Evolutionary conservation across 2,888 invertebrate genomes (phyloP).

Genomic region (Drosophila affinis): DNA sequence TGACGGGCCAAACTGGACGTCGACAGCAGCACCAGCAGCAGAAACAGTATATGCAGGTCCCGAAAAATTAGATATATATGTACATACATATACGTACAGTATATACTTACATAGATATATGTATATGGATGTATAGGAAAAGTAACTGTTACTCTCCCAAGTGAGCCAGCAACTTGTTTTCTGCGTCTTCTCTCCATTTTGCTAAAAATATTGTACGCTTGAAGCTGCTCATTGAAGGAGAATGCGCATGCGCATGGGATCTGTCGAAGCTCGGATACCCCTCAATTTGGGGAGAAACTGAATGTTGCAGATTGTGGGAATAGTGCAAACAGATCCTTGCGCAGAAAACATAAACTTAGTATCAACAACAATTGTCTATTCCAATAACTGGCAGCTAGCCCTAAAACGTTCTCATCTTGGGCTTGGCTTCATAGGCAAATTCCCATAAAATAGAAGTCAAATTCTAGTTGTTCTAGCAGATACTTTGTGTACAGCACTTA

Average conservation of each 20-base stretch:
- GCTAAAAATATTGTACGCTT: slow-evolving; percentile 49
- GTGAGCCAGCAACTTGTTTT: slow-evolving; percentile 68
- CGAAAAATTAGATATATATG: slow-evolving; percentile 44
- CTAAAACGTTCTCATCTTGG: too few relatives aligned
- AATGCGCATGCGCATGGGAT: neutral
- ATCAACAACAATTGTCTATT: too few relatives aligned
- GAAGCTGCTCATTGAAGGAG: slow-evolving; percentile 40
- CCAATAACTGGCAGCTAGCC: too few relatives aligned
- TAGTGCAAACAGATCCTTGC: too few relatives aligned
- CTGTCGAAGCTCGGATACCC: neutral
- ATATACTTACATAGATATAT: slow-evolving; percentile 16
- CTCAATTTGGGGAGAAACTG: neutral
- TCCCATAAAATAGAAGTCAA: too few relatives aligned
- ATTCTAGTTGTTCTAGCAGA: too few relatives aligned
- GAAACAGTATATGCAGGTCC: slow-evolving; percentile 42
- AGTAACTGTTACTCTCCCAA: slow-evolving; percentile 75
- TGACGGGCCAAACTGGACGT: slow-evolving; percentile 46
- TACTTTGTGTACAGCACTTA: too few relatives aligned
- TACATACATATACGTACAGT: slow-evolving; percentile 27
- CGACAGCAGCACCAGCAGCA: slow-evolving; percentile 23
- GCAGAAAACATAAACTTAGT: too few relatives aligned
- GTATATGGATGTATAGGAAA: slow-evolving; percentile 49
- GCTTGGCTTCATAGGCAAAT: too few relatives aligned
- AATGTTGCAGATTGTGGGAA: too few relatives aligned
- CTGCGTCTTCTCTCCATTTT: slow-evolving; percentile 66